A percentile compares a stretch with the other conserved stretches of the same genome.
phyloP scores from a whole-genome alignment of 2,797 vertebrate species.

The Micrastur ruficollis region DNA sequence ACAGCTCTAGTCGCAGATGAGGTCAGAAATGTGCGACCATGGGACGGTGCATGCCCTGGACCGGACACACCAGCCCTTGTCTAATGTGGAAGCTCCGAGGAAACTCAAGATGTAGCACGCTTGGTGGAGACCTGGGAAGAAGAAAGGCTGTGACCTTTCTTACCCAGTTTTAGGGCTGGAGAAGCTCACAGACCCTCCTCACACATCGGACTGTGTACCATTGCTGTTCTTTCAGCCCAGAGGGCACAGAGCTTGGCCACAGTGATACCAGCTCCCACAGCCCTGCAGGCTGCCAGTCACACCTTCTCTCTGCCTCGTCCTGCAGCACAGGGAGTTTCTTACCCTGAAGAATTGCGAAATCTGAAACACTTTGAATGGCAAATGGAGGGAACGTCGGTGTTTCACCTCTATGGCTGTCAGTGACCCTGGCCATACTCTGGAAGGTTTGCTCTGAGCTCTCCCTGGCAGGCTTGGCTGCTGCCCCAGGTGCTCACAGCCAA shows the following conservation, averaged over 20 bases:
- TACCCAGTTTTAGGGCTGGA: background rate
- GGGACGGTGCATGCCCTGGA: background rate
- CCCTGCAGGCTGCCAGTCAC: background rate
- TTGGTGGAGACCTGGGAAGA: background rate
- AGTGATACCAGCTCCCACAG: background rate
- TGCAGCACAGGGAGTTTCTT: background rate
- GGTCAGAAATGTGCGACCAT: background rate
- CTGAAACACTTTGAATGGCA: background rate
- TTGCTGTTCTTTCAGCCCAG: background rate
- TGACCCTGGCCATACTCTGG: background rate
- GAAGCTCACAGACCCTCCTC: background rate
- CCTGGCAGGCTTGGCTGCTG: background rate
- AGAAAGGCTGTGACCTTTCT: background rate
- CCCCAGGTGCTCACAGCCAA: background rate
- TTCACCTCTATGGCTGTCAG: background rate
- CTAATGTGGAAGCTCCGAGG: background rate
- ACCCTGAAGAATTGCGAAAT: background rate
- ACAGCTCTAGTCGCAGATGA: background rate
- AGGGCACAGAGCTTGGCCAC: background rate
- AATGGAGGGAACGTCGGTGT: background rate
- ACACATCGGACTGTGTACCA: background rate
- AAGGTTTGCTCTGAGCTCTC: background rate
- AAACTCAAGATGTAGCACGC: background rate
- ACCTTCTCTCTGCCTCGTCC: background rate
- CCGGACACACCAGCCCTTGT: background rate